These are phyloP conservation scores for Zoanthus solanderi DNA, from an alignment of 92 coral and sea anemone genomes.

Conservation along the genomic window DNA sequence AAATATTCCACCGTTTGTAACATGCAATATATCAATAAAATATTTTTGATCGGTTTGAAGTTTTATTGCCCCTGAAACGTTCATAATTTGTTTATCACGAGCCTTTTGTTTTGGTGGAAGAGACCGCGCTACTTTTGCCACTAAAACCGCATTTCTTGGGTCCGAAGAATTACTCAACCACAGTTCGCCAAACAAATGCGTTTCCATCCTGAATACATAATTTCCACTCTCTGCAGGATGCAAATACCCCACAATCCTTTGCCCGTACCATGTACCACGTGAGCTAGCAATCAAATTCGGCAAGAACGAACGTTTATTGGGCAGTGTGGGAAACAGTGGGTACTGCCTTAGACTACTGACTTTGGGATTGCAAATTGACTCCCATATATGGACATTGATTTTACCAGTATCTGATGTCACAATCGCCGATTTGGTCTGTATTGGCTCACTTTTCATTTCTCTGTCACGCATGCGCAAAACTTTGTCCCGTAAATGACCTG, in stretches of 20 bases:
- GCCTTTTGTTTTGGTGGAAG: not conserved
- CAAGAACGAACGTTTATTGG: constrained; percentile 66
- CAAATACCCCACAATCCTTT: constrained; percentile 79
- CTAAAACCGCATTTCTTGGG: constrained; percentile 56
- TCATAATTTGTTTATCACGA: not conserved
- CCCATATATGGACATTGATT: constrained; percentile 80
- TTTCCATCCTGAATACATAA: constrained; percentile 62
- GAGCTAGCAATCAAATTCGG: constrained; percentile 61
- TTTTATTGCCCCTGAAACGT: constrained; percentile 41
- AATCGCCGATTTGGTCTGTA: not conserved
- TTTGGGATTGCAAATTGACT: constrained; percentile 73
- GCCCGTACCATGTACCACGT: constrained; percentile 76
- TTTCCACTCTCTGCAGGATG: constrained; percentile 72
- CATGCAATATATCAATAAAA: constrained; percentile 79
- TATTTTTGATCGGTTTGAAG: constrained; percentile 54
- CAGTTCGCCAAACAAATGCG: constrained; percentile 73
- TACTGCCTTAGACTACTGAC: constrained; percentile 77
- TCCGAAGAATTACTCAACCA: constrained; percentile 73
- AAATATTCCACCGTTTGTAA: constrained; percentile 70
- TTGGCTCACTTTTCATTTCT: not conserved
- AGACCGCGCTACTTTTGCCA: constrained; percentile 63
- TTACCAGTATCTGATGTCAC: constrained; percentile 20
- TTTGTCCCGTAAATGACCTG: not conserved
- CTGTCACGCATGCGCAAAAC: not conserved
- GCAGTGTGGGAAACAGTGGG: constrained; percentile 81